Evolutionary conservation across 2,888 invertebrate genomes (phyloP).

Genomic region (Hecatera dysodea): DNA sequence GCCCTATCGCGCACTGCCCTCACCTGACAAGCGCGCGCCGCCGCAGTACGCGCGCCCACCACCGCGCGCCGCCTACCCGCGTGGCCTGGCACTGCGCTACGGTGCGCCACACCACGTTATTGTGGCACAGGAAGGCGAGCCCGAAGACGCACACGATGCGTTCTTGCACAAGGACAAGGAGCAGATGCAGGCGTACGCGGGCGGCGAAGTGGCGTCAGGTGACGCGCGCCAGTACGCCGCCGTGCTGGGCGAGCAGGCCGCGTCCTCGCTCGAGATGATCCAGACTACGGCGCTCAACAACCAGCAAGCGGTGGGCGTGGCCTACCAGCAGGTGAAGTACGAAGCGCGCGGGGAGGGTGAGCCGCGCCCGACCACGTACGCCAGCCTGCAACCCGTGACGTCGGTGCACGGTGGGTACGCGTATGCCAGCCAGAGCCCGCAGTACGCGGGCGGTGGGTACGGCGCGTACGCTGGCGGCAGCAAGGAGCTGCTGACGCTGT

Average conservation of each 20-base stretch:
- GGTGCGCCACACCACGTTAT: constrained; percentile 82
- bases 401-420: constrained; percentile 86
- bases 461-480: constrained; percentile 71
- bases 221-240: constrained; percentile 81
- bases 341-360: constrained; percentile 84
- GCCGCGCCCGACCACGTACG: constrained; percentile 89
- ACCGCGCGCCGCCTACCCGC: constrained; percentile 71
- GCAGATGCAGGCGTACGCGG: constrained; percentile 77
- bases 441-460: constrained; percentile 74
- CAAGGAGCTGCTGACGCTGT: constrained; percentile 78
- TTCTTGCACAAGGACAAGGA: constrained; percentile 80
- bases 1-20: constrained; percentile 79
- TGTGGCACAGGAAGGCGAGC: constrained; percentile 79
- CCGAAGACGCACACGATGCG: constrained; percentile 79
- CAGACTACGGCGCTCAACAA: constrained; percentile 82
- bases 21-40: constrained; percentile 72
- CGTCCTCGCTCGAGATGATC: constrained; percentile 83
- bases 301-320: constrained; percentile 84
- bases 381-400: constrained; percentile 92
- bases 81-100: constrained; percentile 81
- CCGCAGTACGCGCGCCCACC: constrained; percentile 72
- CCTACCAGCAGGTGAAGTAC: constrained; percentile 88
- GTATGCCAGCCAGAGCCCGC: constrained; percentile 81
- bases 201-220: constrained; percentile 55
- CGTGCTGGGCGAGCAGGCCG: constrained; percentile 76